These are phyloP conservation scores for Lepetodrilus schrolli DNA, from an alignment of 2,888 invertebrate species.

Conservation along the genomic window DNA sequence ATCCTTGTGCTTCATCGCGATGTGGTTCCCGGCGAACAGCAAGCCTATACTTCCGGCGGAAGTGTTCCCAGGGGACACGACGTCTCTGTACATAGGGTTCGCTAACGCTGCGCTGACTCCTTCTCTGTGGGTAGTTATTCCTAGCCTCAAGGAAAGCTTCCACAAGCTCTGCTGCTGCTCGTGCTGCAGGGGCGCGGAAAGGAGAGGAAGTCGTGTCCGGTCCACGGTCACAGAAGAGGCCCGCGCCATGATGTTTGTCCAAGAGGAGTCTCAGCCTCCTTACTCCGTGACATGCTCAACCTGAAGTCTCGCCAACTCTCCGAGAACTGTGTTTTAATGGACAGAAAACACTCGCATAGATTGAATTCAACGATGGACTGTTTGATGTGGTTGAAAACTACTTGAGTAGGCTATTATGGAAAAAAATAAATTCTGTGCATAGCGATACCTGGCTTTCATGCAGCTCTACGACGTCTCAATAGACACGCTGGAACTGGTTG, in stretches of 20 bases:
- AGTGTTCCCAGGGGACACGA: too few relatives aligned
- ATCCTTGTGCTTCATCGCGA: neutral
- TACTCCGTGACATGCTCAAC: too few relatives aligned
- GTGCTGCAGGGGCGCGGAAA: neutral
- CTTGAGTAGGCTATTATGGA: too few relatives aligned
- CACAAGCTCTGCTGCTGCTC: neutral
- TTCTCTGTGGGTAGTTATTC: neutral
- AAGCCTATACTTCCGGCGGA: neutral
- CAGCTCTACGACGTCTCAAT: too few relatives aligned
- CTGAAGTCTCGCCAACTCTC: too few relatives aligned
- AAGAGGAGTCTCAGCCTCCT: neutral
- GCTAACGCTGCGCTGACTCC: constrained; percentile 10
- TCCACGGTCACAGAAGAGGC: neutral
- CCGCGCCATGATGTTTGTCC: neutral
- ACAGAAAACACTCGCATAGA: too few relatives aligned
- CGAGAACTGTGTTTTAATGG: too few relatives aligned
- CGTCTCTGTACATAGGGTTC: neutral
- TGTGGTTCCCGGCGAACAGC: neutral
- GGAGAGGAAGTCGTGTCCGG: neutral
- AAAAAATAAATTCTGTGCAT: too few relatives aligned
- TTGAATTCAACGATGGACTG: too few relatives aligned
- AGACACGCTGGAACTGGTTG: too few relatives aligned
- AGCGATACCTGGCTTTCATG: too few relatives aligned
- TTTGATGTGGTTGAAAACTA: too few relatives aligned
- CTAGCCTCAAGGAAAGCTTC: neutral